Base-by-base conservation (phyloP, 2,113 vertebrate species). In the Gymnocephalus cernua region DNA sequence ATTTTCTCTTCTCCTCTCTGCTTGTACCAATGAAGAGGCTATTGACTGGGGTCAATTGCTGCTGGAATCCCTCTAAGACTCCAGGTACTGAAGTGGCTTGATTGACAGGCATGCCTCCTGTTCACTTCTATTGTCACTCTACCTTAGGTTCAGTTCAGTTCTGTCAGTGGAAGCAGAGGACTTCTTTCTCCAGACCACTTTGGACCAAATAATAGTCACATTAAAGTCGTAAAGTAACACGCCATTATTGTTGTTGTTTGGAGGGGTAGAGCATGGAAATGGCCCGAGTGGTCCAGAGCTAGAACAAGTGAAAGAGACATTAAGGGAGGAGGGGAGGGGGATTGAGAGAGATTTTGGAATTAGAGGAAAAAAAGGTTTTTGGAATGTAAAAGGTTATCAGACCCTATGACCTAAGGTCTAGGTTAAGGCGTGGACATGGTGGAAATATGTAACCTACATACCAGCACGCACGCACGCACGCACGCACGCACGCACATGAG, bases 341-440 rank as follows among this genome's bases (percentile, higher is more conserved):
- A 0, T 16, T 58, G 32, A 64, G 48, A 19, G 50, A 45, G 51
- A 64, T 66, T 81, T 68, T 59, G 63, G 11, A 83, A 57, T 38
- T 27, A 64, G 74, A 53, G 62, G 35, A 19, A 12, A 65, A 80
- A 69, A 80, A 66, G 14, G 69, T 63, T 70, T 71, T 56, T 71
- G 91, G 93, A 93, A 95, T 93, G 93, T 79, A 86, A 82, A 85
- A 90, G 90, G 89, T 94, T 80, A 89, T 75, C 69, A 18, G 88
- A 90, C 90, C 90, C 92, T 91, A 16, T 94, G 92, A 94, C 91
- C 90, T 81, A 9, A n/a, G 87, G 89, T 72, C 79, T 27, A 48
- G 76, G 79, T 44, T 38, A 6, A 82, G 73, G 85, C 68, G 80
- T 84, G 72, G 82, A 69, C 63, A 53, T 21, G 67, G 72, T 50